These are phyloP conservation scores for Tethya wilhelma DNA, from an alignment of 37 sponge, comb jelly and placozoan genomes.

Conservation along the genomic window DNA sequence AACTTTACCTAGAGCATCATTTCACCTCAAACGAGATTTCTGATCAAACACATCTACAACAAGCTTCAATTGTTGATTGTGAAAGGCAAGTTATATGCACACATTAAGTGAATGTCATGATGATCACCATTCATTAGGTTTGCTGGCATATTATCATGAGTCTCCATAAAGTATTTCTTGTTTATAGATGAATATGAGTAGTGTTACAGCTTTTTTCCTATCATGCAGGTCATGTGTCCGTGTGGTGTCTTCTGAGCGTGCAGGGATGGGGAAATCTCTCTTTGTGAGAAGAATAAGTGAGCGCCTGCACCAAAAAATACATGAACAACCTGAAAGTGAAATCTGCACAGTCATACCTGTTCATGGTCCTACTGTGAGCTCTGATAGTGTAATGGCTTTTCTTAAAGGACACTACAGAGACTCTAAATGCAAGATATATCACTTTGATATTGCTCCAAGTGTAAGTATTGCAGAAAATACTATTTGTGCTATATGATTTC, in stretches of 20 bases:
- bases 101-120: too few relatives aligned
- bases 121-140: neutral
- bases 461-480: too few relatives aligned
- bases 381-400: conserved; percentile 41
- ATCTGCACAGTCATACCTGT: conserved; percentile 29
- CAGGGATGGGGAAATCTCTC: conserved; percentile 84
- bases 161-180: too few relatives aligned
- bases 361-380: conserved; percentile 61
- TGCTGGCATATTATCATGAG: too few relatives aligned
- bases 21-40: too few relatives aligned
- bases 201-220: too few relatives aligned
- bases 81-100: conserved; percentile 20
- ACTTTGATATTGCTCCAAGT: conserved; percentile 62
- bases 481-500: too few relatives aligned
- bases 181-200: too few relatives aligned
- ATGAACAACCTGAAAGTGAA: neutral
- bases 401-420: conserved; percentile 13
- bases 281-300: conserved; percentile 59
- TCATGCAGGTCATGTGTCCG: conserved; percentile 62
- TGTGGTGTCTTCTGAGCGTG: conserved; percentile 54
- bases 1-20: neutral
- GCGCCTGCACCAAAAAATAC: neutral
- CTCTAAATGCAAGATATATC: conserved; percentile 11
- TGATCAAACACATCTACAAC: neutral
- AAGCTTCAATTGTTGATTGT: conserved; percentile 42